Evolutionary conservation across 1,140 invertebrate species (phyloP).

Genomic region (Hyles euphorbiae): DNA sequence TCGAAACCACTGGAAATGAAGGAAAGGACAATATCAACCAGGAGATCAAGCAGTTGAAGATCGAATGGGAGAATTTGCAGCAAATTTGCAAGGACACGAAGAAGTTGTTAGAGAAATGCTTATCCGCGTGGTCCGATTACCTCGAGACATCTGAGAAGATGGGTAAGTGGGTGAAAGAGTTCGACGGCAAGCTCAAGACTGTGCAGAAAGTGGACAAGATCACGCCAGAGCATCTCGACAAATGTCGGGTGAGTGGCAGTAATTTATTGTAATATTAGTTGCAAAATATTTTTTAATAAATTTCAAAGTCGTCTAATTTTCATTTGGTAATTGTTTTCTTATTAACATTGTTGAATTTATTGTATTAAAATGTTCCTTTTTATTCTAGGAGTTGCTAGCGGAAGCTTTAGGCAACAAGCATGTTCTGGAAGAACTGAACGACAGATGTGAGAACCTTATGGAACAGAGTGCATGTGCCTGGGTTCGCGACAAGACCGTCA

Average conservation of each 20-base stretch:
- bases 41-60: constrained; percentile 89
- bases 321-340: no score
- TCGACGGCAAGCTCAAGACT: constrained; percentile 79
- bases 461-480: constrained; percentile 88
- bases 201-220: constrained; percentile 87
- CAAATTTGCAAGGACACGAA: constrained; percentile 87
- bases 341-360: background rate
- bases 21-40: constrained; percentile 90
- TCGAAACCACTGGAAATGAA: constrained; percentile 88
- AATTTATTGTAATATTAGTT: background rate
- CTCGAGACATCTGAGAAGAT: constrained; percentile 84
- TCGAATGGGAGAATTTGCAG: constrained; percentile 91
- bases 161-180: constrained; percentile 86
- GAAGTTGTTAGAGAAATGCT: constrained; percentile 85
- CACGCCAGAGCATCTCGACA: constrained; percentile 85
- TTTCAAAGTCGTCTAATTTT: background rate
- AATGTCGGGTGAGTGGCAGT: constrained; percentile 79
- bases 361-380: constrained; percentile 12
- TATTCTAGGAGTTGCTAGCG: constrained; percentile 78
- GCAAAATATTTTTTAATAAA: background rate
- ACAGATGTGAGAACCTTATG: constrained; percentile 90
- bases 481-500: constrained; percentile 90
- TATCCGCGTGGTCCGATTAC: constrained; percentile 92
- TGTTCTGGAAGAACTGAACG: constrained; percentile 88
- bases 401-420: constrained; percentile 87